phyloP scores from a whole-genome alignment of 2,797 vertebrate species.

The Coluber constrictor region DNA sequence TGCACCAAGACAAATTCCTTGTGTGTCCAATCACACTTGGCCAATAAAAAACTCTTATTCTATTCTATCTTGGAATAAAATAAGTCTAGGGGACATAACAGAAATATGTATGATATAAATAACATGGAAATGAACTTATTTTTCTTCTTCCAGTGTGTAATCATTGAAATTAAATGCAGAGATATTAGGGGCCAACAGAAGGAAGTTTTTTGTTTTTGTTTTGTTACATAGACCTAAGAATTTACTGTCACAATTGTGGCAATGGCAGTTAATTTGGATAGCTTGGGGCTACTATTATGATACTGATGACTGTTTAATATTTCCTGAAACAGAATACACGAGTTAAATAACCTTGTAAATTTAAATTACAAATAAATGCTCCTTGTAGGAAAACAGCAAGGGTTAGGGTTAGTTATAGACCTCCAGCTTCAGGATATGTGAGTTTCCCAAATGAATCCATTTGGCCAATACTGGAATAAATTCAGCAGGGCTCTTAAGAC shows the following conservation, averaged over 20 bases:
- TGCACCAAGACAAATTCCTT: no score
- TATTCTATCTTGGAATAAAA: background rate
- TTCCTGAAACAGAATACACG: background rate
- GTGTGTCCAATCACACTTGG: no score
- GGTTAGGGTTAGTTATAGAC: background rate
- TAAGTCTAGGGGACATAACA: background rate
- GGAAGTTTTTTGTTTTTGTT: background rate
- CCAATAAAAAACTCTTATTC: no score
- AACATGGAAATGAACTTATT: background rate
- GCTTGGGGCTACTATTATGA: background rate
- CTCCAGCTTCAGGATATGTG: background rate
- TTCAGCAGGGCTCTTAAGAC: background rate
- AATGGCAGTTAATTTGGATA: background rate
- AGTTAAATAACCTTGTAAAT: background rate
- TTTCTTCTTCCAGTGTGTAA: background rate
- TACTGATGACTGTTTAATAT: background rate
- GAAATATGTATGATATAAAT: background rate
- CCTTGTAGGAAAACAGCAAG: background rate
- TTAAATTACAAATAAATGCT: background rate
- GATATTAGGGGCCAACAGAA: background rate
- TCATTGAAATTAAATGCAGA: background rate
- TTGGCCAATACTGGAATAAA: background rate
- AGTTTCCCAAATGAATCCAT: background rate
- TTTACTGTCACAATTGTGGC: background rate
- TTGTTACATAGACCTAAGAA: background rate